Percentiles rank a stretch among this genome's conserved stretches.
These are phyloP conservation scores for Dryobotodes eremita DNA, from an alignment of 2,888 invertebrate genomes.

Conservation along the genomic window DNA sequence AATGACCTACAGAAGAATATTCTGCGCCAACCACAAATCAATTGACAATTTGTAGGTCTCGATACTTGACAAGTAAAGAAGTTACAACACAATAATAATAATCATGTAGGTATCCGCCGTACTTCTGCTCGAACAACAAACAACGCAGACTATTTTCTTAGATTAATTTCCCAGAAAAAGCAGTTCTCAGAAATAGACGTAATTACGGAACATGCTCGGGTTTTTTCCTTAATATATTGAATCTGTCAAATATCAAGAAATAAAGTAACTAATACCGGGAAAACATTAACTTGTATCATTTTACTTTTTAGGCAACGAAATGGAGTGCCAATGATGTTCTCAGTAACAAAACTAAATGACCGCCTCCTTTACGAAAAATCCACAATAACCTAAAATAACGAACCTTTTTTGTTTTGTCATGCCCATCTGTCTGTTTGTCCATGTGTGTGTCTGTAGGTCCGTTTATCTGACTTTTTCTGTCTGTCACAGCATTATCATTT, in stretches of 20 bases:
- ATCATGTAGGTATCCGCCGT: too few relatives aligned
- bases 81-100: background rate
- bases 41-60: too few relatives aligned
- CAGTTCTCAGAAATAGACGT: background rate
- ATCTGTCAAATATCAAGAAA: slow-evolving; percentile 13
- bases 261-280: slow-evolving; percentile 7
- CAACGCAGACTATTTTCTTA: background rate
- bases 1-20: background rate
- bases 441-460: too few relatives aligned
- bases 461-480: too few relatives aligned
- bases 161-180: background rate
- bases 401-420: too few relatives aligned
- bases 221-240: slow-evolving; percentile 12
- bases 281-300: slow-evolving; percentile 9
- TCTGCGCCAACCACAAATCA: background rate
- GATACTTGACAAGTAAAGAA: background rate
- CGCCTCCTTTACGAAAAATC: too few relatives aligned
- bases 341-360: slow-evolving; percentile 40
- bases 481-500: too few relatives aligned
- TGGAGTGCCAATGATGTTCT: slow-evolving; percentile 48
- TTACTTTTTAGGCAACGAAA: too few relatives aligned
- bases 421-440: too few relatives aligned
- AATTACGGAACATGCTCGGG: slow-evolving; percentile 12
- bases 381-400: too few relatives aligned
- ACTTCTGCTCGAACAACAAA: background rate